phyloP scores from a whole-genome alignment of 2,888 invertebrate species.

The Busseola fusca region DNA sequence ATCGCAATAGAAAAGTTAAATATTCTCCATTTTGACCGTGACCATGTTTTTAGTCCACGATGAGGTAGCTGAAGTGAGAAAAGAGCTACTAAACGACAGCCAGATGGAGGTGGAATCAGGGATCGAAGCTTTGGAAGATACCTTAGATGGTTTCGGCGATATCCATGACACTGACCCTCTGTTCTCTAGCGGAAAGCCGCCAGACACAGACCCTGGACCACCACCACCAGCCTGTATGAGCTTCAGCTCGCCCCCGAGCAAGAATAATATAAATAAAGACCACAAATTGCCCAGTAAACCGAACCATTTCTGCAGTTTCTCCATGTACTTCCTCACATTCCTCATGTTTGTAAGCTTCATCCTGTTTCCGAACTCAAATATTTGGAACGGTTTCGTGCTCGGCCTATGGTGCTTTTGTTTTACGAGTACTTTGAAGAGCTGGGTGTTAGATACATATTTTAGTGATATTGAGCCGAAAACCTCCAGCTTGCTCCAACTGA shows the following conservation, averaged over 20 bases:
- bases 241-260: slow-evolving; percentile 77
- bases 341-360: slow-evolving; percentile 76
- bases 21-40: slow-evolving; percentile 8
- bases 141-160: slow-evolving; percentile 77
- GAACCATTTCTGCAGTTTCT: slow-evolving; percentile 77
- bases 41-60: slow-evolving; percentile 62
- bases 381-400: slow-evolving; percentile 84
- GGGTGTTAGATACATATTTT: slow-evolving; percentile 82
- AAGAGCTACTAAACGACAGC: slow-evolving; percentile 72
- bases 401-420: slow-evolving; percentile 84
- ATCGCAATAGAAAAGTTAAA: not conserved
- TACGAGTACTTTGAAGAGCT: slow-evolving; percentile 75
- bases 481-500: slow-evolving; percentile 70
- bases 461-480: slow-evolving; percentile 73
- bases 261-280: slow-evolving; percentile 67
- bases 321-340: slow-evolving; percentile 81
- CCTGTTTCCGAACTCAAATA: slow-evolving; percentile 79
- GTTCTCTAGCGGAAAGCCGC: slow-evolving; percentile 57
- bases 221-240: slow-evolving; percentile 64
- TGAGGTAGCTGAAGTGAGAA: slow-evolving; percentile 73
- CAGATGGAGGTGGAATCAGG: slow-evolving; percentile 86
- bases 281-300: slow-evolving; percentile 55
- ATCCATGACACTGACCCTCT: slow-evolving; percentile 67
- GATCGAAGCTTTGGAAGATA: slow-evolving; percentile 86
- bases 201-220: slow-evolving; percentile 59